Percentiles rank a stretch among this genome's conserved stretches.
Evolutionary conservation across 2,888 invertebrate genomes (phyloP).

Genomic region (Noctua janthina): DNA sequence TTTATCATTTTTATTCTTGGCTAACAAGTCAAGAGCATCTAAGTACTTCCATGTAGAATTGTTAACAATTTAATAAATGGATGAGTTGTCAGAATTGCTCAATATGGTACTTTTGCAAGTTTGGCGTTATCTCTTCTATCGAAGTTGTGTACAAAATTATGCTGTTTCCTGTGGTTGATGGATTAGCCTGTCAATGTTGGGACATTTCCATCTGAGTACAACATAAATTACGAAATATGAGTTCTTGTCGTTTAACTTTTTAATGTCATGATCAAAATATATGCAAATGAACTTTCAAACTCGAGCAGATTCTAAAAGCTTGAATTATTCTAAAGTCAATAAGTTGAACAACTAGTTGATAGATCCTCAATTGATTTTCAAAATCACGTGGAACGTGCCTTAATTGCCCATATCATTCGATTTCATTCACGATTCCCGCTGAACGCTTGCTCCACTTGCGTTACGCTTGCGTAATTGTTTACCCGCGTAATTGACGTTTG

Average conservation of each 20-base stretch:
- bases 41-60: not conserved
- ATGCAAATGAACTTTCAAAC: conserved; percentile 34
- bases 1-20: not conserved
- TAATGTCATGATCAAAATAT: conserved; percentile 10
- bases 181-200: conserved; percentile 55
- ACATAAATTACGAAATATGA: conserved; percentile 41
- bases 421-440: conserved; percentile 67
- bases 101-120: conserved; percentile 47
- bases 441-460: conserved; percentile 64
- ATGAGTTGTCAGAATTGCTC: conserved; percentile 44
- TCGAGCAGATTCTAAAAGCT: conserved; percentile 7
- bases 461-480: conserved; percentile 78
- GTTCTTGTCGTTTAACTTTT: conserved; percentile 41
- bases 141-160: conserved; percentile 27
- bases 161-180: conserved; percentile 55
- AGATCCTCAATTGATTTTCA: conserved; percentile 25
- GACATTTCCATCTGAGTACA: conserved; percentile 50
- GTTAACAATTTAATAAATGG: conserved; percentile 33
- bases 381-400: conserved; percentile 34
- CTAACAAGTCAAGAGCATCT: not conserved
- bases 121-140: conserved; percentile 55
- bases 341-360: conserved; percentile 15
- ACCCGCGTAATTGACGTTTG: conserved; percentile 78
- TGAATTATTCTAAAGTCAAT: not conserved
- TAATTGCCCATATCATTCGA: conserved; percentile 67